phyloP scores from a whole-genome alignment of 2,888 invertebrate species.

The Cataglyphis livida region DNA sequence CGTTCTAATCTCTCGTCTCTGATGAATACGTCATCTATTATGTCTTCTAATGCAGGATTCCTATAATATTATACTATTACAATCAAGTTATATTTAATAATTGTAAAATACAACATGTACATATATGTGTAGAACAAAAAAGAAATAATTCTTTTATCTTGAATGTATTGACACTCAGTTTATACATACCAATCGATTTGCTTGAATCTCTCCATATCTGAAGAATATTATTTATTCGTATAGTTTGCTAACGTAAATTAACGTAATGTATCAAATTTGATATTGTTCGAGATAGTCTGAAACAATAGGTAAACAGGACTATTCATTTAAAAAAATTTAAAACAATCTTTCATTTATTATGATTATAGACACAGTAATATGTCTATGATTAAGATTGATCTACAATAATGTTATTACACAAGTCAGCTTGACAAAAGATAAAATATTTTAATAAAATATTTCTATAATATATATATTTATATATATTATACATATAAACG shows the following conservation, averaged over 20 bases:
- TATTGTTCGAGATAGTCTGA: no score
- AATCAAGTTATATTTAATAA: not conserved
- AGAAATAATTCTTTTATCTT: not conserved
- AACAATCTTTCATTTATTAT: not conserved
- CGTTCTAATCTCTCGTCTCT: constrained; percentile 73
- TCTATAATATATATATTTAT: not conserved
- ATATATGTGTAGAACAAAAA: not conserved
- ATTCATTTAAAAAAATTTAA: no score
- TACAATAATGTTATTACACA: no score
- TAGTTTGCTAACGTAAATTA: not conserved
- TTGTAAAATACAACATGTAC: not conserved
- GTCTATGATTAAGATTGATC: no score
- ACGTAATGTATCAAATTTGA: not conserved
- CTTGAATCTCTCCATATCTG: constrained; percentile 78
- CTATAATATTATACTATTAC: constrained; percentile 62
- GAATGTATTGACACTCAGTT: not conserved
- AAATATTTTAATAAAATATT: no score
- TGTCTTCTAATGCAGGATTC: constrained; percentile 78
- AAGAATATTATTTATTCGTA: not conserved
- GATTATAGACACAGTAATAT: no score
- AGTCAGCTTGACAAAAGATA: no score
- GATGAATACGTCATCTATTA: constrained; percentile 79
- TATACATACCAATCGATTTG: constrained; percentile 78
- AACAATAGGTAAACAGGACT: no score
- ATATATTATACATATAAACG: no score